phyloP scores from a whole-genome alignment of 2,113 vertebrate species.

The Mobula birostris region DNA sequence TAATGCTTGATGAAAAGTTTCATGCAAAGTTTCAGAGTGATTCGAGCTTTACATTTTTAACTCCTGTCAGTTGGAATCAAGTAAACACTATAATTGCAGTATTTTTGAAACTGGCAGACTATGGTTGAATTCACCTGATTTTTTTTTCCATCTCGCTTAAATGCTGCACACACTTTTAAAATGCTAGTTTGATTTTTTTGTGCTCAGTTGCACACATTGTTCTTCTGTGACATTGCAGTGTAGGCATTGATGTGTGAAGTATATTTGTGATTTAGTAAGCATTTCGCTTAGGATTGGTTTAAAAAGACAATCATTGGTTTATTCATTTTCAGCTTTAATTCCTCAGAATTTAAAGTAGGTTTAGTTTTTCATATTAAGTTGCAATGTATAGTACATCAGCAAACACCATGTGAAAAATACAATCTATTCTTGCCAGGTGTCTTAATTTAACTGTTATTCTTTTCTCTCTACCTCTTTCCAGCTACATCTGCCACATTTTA shows the following conservation, averaged over 20 bases:
- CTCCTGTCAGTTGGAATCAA: neutral
- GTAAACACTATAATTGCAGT: neutral
- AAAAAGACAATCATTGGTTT: neutral
- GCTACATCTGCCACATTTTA: too few relatives aligned
- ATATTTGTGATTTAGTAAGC: neutral
- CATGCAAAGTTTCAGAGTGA: neutral
- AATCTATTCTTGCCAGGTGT: too few relatives aligned
- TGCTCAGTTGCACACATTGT: neutral
- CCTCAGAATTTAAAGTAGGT: neutral
- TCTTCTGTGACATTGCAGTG: neutral
- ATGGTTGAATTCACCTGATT: neutral
- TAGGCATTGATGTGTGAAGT: neutral
- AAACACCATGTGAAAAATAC: neutral
- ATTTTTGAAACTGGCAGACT: neutral
- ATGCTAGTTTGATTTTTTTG: neutral
- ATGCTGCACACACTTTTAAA: neutral
- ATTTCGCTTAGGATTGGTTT: neutral
- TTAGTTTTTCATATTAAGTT: neutral
- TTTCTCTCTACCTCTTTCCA: too few relatives aligned
- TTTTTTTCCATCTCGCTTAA: neutral
- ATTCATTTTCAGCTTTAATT: neutral
- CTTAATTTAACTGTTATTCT: too few relatives aligned
- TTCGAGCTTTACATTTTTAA: neutral
- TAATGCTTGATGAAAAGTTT: neutral
- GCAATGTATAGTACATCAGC: neutral